Conservation (phyloP, 2,888 invertebrate genomes). For the Stramonita haemastoma region DNA sequence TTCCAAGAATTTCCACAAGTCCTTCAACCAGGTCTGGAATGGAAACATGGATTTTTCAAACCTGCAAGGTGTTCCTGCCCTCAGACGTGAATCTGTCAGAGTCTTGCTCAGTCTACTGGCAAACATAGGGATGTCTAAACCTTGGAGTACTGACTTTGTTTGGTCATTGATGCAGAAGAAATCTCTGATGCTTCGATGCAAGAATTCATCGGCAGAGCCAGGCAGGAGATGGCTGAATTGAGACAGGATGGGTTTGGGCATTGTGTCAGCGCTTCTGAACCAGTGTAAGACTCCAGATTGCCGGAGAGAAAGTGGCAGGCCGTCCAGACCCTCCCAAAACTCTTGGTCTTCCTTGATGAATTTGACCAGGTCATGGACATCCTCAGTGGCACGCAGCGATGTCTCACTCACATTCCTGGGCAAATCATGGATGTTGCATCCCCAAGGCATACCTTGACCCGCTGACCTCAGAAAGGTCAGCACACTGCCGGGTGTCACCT, state of each 20-base stretch:
- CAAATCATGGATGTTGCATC: slow-evolving; percentile 46
- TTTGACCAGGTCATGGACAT: slow-evolving; percentile 46
- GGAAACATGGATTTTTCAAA: background rate
- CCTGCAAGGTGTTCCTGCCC: background rate
- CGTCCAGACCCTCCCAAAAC: slow-evolving; percentile 48
- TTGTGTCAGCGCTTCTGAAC: slow-evolving; percentile 40
- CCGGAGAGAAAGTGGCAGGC: slow-evolving; percentile 60
- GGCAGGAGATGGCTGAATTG: slow-evolving; percentile 43
- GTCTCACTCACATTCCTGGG: slow-evolving; percentile 20
- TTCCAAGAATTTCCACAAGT: slow-evolving; percentile 23
- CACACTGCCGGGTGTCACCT: slow-evolving; percentile 42
- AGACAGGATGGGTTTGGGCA: slow-evolving; percentile 44
- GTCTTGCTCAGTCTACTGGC: slow-evolving; percentile 14
- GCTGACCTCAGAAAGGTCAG: slow-evolving; percentile 41
- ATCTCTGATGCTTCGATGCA: slow-evolving; percentile 7
- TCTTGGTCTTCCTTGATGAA: slow-evolving; percentile 51
- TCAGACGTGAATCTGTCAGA: background rate
- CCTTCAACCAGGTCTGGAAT: background rate
- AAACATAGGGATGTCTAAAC: slow-evolving; percentile 25
- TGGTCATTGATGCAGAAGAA: background rate
- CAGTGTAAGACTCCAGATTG: slow-evolving; percentile 52
- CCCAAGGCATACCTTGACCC: background rate
- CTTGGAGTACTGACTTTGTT: background rate
- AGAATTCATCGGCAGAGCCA: slow-evolving; percentile 30
- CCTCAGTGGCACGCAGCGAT: background rate